These are phyloP conservation scores for Herpailurus yagouaroundi DNA, from an alignment of 2,113 vertebrate genomes.

Conservation along the genomic window DNA sequence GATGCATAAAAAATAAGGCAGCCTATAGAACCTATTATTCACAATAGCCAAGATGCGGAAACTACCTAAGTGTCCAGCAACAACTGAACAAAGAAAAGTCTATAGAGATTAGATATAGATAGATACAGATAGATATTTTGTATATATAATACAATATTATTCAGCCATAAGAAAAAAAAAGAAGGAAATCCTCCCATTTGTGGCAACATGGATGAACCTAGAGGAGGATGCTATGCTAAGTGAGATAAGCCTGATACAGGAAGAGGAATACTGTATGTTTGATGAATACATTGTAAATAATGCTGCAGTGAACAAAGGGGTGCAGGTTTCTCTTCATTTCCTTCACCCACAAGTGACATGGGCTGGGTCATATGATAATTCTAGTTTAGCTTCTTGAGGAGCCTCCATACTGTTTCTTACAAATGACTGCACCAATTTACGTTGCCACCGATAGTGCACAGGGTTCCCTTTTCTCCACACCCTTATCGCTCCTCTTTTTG, in stretches of 20 bases:
- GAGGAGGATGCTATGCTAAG: background rate
- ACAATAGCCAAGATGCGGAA: background rate
- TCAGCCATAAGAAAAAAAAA: background rate
- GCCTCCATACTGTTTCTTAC: background rate
- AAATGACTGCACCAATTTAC: background rate
- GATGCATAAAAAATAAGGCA: conserved; percentile 9
- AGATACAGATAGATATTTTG: background rate
- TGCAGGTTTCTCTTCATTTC: background rate
- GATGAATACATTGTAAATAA: background rate
- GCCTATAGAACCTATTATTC: background rate
- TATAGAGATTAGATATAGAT: background rate
- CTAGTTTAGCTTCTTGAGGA: background rate
- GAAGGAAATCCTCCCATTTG: background rate
- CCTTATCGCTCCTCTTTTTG: background rate
- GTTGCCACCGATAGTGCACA: background rate
- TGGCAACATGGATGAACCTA: background rate
- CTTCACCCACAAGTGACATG: background rate
- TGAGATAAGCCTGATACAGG: background rate
- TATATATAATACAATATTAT: background rate
- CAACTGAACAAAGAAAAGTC: background rate
- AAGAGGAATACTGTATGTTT: background rate
- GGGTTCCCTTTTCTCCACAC: background rate
- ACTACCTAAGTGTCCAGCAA: background rate
- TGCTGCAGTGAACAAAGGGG: background rate
- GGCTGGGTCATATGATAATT: background rate